Evolutionary conservation across 2,888 invertebrate species (phyloP).

Genomic region (Pterostichus niger): DNA sequence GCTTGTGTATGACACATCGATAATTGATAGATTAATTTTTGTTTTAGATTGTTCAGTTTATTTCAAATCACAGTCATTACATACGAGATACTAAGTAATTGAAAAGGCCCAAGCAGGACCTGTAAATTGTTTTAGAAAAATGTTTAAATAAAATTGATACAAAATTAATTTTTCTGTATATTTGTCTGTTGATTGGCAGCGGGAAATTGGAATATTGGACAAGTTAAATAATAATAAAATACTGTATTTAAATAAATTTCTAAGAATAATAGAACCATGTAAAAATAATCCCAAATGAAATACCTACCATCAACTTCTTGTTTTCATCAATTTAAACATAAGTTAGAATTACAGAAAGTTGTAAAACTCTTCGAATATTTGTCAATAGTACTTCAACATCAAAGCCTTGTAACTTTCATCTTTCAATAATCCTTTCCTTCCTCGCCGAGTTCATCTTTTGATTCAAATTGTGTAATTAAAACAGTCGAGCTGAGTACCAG

Average conservation of each 20-base stretch:
- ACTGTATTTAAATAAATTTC: too few relatives aligned
- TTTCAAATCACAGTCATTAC: too few relatives aligned
- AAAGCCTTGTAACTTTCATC: conserved; percentile 41
- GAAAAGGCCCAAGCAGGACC: too few relatives aligned
- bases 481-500: background rate
- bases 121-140: too few relatives aligned
- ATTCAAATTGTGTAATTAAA: conserved; percentile 54
- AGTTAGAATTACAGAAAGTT: conserved; percentile 16
- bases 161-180: too few relatives aligned
- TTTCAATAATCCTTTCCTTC: conserved; percentile 44
- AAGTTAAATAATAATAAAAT: too few relatives aligned
- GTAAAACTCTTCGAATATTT: conserved; percentile 3
- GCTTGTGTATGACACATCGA: conserved; percentile 37
- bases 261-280: background rate
- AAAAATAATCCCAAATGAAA: background rate
- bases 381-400: conserved; percentile 21
- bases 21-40: conserved; percentile 4
- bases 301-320: background rate
- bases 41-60: too few relatives aligned
- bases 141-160: too few relatives aligned
- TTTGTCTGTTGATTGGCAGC: too few relatives aligned
- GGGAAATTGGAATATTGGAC: too few relatives aligned
- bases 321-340: conserved; percentile 4
- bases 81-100: too few relatives aligned
- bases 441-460: conserved; percentile 9